phyloP scores from a whole-genome alignment of 2,888 invertebrate genomes.

The Lydus trimaculatus region DNA sequence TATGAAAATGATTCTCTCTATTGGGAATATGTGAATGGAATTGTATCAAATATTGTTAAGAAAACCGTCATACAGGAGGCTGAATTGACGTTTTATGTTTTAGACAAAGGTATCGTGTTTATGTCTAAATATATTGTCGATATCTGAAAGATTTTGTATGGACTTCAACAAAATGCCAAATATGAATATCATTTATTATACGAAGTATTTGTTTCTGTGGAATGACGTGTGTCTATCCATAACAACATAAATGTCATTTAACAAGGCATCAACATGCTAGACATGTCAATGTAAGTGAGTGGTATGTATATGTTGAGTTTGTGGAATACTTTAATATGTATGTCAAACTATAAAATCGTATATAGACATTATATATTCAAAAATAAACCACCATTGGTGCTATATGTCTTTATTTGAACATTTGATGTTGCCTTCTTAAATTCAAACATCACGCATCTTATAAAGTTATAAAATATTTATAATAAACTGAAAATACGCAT shows the following conservation, averaged over 20 bases:
- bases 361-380: slow-evolving; percentile 17
- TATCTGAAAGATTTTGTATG: not conserved
- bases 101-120: not conserved
- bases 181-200: slow-evolving; percentile 21
- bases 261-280: slow-evolving; percentile 33
- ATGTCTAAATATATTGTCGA: not conserved
- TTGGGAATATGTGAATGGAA: not conserved
- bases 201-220: slow-evolving; percentile 23
- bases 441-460: not conserved
- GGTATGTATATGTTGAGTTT: slow-evolving; percentile 35
- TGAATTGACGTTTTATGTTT: not conserved
- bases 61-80: not conserved
- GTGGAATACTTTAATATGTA: slow-evolving; percentile 35
- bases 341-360: slow-evolving; percentile 33
- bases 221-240: slow-evolving; percentile 23
- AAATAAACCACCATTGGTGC: slow-evolving; percentile 27
- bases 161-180: slow-evolving; percentile 10
- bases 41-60: not conserved
- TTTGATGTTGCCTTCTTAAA: slow-evolving; percentile 12
- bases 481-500: slow-evolving; percentile 10
- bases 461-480: not conserved
- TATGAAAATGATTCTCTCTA: not conserved
- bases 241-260: slow-evolving; percentile 29
- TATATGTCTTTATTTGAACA: slow-evolving; percentile 35
- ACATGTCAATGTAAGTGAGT: slow-evolving; percentile 34